Conservation (phyloP, 2,888 invertebrate genomes). For the Melanostoma mellinum region DNA sequence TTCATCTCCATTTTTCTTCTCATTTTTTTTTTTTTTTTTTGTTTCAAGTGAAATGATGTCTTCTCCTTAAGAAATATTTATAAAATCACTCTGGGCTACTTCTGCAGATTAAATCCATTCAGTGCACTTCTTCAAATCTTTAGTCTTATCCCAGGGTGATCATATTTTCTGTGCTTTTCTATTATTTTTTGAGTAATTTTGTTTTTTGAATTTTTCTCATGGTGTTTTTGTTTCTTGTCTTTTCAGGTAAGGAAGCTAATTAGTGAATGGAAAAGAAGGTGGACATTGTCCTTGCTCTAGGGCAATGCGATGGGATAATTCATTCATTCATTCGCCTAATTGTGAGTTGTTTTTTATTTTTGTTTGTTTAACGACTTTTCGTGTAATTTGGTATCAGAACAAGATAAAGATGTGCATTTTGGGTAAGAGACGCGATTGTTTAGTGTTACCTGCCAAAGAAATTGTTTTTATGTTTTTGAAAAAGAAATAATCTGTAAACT, state of each 20-base stretch:
- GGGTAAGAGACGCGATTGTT: background rate
- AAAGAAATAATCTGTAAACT: background rate
- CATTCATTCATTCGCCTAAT: conserved; percentile 34
- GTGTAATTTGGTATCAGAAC: conserved; percentile 10
- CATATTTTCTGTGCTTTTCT: conserved; percentile 65
- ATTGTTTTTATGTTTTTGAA: background rate
- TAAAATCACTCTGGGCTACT: background rate
- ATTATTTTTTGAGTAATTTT: conserved; percentile 45
- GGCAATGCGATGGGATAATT: conserved; percentile 21
- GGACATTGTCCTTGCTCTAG: conserved; percentile 13
- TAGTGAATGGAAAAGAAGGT: conserved; percentile 35
- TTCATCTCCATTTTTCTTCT: conserved; percentile 9
- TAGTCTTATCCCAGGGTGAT: conserved; percentile 32
- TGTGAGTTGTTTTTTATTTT: conserved; percentile 43
- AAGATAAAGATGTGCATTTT: conserved; percentile 30
- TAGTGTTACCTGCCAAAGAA: background rate
- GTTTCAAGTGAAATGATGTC: background rate
- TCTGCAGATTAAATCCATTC: conserved; percentile 1
- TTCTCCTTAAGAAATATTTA: conserved; percentile 31
- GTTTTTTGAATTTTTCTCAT: conserved; percentile 30
- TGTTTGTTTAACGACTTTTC: conserved; percentile 17
- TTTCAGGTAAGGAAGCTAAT: conserved; percentile 70
- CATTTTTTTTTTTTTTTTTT: background rate
- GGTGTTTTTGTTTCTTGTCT: conserved; percentile 28
- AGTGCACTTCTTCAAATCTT: conserved; percentile 11